Evolutionary conservation across 2,888 invertebrate genomes (phyloP).

Genomic region (Ormyrus rosae): DNA sequence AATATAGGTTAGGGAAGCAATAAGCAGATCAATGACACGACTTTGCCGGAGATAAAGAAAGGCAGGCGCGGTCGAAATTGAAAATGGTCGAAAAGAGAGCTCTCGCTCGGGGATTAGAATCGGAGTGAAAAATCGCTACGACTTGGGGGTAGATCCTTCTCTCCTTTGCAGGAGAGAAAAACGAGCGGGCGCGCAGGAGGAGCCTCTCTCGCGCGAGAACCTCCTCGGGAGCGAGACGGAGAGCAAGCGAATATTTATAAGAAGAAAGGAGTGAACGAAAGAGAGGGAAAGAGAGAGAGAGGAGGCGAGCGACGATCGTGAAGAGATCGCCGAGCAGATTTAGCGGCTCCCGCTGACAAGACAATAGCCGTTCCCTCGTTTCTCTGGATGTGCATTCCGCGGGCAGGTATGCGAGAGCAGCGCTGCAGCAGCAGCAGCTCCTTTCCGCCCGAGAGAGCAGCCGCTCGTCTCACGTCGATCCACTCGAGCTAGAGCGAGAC

Average conservation of each 20-base stretch:
- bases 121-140: slow-evolving; percentile 32
- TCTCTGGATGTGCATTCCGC: slow-evolving; percentile 70
- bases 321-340: slow-evolving; percentile 73
- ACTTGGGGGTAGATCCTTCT: not conserved
- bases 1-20: too few species aligned
- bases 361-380: slow-evolving; percentile 72
- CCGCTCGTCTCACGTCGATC: slow-evolving; percentile 53
- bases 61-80: slow-evolving; percentile 9
- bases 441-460: slow-evolving; percentile 56
- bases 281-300: slow-evolving; percentile 58
- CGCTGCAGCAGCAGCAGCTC: not conserved
- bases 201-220: not conserved
- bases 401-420: slow-evolving; percentile 64
- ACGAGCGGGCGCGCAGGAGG: not conserved
- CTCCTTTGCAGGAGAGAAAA: not conserved
- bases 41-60: not conserved
- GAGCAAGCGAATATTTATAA: not conserved
- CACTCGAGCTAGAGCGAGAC: slow-evolving; percentile 31
- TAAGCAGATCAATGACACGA: too few species aligned
- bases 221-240: not conserved
- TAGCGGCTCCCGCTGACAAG: slow-evolving; percentile 73
- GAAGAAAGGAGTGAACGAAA: slow-evolving; percentile 37
- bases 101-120: slow-evolving; percentile 40
- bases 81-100: slow-evolving; percentile 13
- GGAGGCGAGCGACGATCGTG: slow-evolving; percentile 67